Conservation (phyloP, 2,797 vertebrate species). For the Xenopus petersii region DNA sequence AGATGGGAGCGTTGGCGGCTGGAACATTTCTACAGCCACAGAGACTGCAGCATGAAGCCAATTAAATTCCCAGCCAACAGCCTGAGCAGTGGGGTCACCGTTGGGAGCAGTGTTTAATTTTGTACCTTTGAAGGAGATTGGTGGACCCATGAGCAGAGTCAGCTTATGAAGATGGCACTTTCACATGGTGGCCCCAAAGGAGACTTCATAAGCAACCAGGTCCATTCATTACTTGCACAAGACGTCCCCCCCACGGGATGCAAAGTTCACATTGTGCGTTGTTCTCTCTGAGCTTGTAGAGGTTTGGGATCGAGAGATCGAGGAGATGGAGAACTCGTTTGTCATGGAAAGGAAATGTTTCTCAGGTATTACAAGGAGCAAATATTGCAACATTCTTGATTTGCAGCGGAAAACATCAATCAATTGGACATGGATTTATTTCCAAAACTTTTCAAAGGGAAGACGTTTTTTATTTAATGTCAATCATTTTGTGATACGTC, state of each 20-base stretch:
- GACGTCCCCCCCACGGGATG: neutral
- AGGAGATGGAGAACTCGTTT: no score
- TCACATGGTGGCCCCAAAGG: conserved; percentile 6
- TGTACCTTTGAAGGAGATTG: conserved; percentile 57
- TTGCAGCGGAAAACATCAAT: no score
- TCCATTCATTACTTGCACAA: conserved; percentile 8
- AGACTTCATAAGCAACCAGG: neutral
- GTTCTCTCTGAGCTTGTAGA: no score
- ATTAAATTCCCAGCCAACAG: conserved; percentile 70
- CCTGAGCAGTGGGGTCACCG: conserved; percentile 65
- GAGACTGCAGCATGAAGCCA: conserved; percentile 72
- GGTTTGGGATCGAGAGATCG: no score
- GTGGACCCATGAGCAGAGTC: neutral
- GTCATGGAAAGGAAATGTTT: no score
- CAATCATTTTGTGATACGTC: no score
- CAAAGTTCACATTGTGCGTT: neutral
- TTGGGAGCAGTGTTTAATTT: conserved; percentile 65
- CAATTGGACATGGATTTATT: no score
- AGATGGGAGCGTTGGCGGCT: conserved; percentile 73
- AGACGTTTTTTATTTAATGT: no score
- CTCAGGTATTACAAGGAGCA: no score
- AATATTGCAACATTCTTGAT: no score
- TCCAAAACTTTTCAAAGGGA: no score
- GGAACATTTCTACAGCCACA: conserved; percentile 65
- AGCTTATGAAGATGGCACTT: conserved; percentile 1